Evolutionary conservation across 2,888 invertebrate genomes (phyloP), one percentile per base, ranked within the genome.

Genomic region (Plebejus anna): DNA sequence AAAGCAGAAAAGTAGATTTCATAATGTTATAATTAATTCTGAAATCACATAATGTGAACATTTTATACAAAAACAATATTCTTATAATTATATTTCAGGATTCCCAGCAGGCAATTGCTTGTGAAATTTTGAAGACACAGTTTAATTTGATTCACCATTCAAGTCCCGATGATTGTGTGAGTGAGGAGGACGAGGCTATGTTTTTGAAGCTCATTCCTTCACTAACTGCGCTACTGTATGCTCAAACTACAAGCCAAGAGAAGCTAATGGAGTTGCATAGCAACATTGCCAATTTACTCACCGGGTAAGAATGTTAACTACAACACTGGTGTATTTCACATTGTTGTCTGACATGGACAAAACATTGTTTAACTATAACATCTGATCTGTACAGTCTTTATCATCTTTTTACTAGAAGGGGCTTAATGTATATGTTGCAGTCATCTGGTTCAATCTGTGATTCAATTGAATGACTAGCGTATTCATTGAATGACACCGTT

Each of bases 221-320:
- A 77, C 91, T 98, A 70, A 95, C 96, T 61, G 95, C 96, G 78
- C 90, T 98, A 76, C 89, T 98, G 3, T 88, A 96, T 78, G 94
- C 95, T 79, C 91, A 94, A 75, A 92, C 95, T 1, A 88, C 92
- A 42, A 93, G 90, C 77, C 90, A 94, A 42, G 95, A 95, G 1
- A 96, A 96, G 83, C 90, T 95, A 76, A 95, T 96, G 84, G 96
- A 96, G 79, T 89, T 98, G 55, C 94, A 96, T 81, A 97, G 96
- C 82, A 96, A 98, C 89, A 95, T 97, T 79, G 95, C 97, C 9
- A 97, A 98, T 91, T 92, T 98, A 81, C 90, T 99, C 79, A 97
- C 97, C 71, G 95, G 94, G 94, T 94, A 82, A 70, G 22, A 55
- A 16, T 55, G 55, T 4, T 55, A 16, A 55, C 1, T 55, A 16